phyloP scores from a whole-genome alignment of 2,113 vertebrate genomes.

The Crotophaga sulcirostris region DNA sequence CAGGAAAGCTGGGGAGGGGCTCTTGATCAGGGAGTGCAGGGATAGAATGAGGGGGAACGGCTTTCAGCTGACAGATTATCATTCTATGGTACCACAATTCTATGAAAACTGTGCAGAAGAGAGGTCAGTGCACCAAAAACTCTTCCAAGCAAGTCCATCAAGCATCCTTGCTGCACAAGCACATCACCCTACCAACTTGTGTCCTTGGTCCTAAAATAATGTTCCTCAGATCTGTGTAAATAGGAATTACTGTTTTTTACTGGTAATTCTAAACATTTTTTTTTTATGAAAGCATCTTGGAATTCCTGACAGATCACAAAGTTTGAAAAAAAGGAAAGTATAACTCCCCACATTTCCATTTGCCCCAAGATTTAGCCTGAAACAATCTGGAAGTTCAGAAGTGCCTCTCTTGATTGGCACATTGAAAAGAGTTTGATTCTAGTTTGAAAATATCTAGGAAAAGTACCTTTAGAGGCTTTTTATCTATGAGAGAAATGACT shows the following conservation, averaged over 20 bases:
- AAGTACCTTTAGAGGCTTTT: neutral
- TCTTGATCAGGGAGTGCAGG: no score
- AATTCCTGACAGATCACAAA: neutral
- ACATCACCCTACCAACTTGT: fast-evolving
- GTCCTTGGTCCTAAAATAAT: neutral
- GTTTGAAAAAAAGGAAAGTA: neutral
- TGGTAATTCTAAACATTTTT: neutral
- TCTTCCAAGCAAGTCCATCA: neutral
- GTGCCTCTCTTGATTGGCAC: neutral
- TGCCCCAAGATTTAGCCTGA: neutral
- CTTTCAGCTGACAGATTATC: no score
- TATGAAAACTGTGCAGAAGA: neutral
- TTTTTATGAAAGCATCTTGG: neutral
- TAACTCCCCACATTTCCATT: neutral
- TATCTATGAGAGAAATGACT: neutral
- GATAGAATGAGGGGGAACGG: no score
- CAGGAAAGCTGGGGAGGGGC: no score
- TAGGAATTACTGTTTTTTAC: neutral
- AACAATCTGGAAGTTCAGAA: neutral
- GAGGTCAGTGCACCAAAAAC: neutral
- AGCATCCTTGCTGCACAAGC: neutral
- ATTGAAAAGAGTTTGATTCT: neutral
- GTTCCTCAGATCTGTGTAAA: neutral
- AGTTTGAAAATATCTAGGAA: neutral
- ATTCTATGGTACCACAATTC: no score